phyloP scores from a whole-genome alignment of 2,797 vertebrate genomes.

The Brachyalestes nurse region DNA sequence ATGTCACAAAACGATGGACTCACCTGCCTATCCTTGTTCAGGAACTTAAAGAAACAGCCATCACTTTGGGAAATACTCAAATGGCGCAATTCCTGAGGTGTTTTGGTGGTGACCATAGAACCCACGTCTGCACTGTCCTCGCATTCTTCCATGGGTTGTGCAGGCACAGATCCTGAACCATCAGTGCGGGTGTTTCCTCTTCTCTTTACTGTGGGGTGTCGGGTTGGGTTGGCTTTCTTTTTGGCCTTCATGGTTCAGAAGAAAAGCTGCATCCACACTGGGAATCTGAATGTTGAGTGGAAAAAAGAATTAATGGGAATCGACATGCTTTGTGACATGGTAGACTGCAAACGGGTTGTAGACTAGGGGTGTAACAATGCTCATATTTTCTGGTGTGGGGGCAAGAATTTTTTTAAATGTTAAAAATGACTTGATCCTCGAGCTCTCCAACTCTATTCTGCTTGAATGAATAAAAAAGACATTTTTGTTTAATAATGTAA shows the following conservation, averaged over 20 bases:
- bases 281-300: conserved; percentile 10
- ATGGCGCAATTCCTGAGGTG: conserved; percentile 72
- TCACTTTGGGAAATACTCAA: conserved; percentile 86
- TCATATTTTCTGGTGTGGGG: too few relatives aligned
- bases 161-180: neutral
- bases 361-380: too few relatives aligned
- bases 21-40: conserved; percentile 90
- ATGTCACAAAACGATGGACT: conserved; percentile 89
- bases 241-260: conserved; percentile 43
- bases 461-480: too few relatives aligned
- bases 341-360: too few relatives aligned
- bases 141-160: neutral
- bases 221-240: conserved; percentile 50
- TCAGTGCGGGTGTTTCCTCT: conserved; percentile 39
- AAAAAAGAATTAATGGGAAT: neutral
- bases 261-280: neutral
- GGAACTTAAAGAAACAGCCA: conserved; percentile 87
- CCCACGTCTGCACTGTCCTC: neutral
- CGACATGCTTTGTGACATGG: too few relatives aligned
- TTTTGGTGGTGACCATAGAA: conserved; percentile 9
- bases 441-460: too few relatives aligned
- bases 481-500: too few relatives aligned
- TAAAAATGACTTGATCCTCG: too few relatives aligned
- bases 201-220: conserved; percentile 61
- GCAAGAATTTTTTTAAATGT: too few relatives aligned